These are phyloP conservation scores for Dendrocincla tyrannina DNA, from an alignment of 2,797 vertebrate genomes.

Conservation along the genomic window DNA sequence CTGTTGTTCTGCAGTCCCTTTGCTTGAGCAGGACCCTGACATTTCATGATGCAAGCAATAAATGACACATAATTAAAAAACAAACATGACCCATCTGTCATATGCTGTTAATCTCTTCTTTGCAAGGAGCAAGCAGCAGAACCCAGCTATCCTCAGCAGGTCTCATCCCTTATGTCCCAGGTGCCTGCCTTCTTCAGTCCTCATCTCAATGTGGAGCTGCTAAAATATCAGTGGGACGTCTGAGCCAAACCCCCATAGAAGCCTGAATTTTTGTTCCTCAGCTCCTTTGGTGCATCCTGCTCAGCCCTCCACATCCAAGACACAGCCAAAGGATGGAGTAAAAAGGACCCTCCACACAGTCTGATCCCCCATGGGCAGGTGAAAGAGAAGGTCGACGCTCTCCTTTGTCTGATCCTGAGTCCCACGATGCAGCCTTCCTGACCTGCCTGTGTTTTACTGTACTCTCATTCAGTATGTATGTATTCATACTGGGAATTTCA, in stretches of 20 bases:
- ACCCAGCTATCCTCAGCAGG: background rate
- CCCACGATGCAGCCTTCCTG: background rate
- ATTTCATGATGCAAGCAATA: background rate
- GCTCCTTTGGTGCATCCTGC: background rate
- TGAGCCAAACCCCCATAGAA: background rate
- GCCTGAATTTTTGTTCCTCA: background rate
- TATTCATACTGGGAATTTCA: background rate
- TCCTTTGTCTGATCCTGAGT: background rate
- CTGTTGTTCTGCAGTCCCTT: background rate
- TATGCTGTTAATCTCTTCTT: background rate
- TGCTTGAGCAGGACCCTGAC: background rate
- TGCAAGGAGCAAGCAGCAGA: fast-evolving
- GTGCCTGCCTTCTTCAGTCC: background rate
- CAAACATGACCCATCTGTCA: fast-evolving
- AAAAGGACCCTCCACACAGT: background rate
- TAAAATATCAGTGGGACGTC: background rate
- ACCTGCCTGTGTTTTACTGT: background rate
- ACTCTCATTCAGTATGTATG: background rate
- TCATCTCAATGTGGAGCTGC: background rate
- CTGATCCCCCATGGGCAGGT: background rate
- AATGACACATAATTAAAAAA: background rate
- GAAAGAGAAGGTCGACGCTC: background rate
- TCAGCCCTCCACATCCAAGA: background rate
- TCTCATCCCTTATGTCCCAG: background rate
- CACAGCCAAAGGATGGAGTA: background rate